Percentiles rank a stretch among this genome's conserved stretches.
phyloP scores from a whole-genome alignment of 2,113 vertebrate genomes.

The Eudyptes chrysolophus region DNA sequence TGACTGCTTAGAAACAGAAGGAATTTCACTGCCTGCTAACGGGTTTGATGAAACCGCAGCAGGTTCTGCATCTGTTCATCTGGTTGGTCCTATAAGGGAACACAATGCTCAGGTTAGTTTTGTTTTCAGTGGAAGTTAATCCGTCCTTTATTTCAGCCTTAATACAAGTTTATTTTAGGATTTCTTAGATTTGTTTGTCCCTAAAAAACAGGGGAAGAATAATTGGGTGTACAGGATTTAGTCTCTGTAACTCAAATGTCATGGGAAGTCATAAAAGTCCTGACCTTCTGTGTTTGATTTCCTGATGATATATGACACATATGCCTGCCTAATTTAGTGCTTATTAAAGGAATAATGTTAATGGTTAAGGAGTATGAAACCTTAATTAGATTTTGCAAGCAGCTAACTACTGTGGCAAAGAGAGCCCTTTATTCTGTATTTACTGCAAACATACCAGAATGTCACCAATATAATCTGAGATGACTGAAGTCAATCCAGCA shows the following conservation, averaged over 20 bases:
- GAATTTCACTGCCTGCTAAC: neutral
- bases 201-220: neutral
- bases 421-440: neutral
- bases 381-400: slow-evolving; percentile 40
- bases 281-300: slow-evolving; percentile 14
- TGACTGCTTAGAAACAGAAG: neutral
- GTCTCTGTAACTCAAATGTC: neutral
- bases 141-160: neutral
- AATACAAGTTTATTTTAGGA: neutral
- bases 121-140: neutral
- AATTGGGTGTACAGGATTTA: neutral
- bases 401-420: neutral
- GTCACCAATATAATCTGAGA: neutral
- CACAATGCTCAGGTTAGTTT: neutral
- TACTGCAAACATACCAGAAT: neutral
- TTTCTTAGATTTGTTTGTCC: neutral
- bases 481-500: neutral
- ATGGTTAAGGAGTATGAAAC: neutral
- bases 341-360: slow-evolving; percentile 30
- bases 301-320: slow-evolving; percentile 8
- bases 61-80: neutral
- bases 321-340: slow-evolving; percentile 20
- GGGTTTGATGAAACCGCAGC: neutral
- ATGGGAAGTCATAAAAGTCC: neutral
- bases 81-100: neutral